Evolutionary conservation across 2,113 vertebrate species (phyloP), one percentile per base, ranked within the genome.

Genomic region (Hydropotes inermis): DNA sequence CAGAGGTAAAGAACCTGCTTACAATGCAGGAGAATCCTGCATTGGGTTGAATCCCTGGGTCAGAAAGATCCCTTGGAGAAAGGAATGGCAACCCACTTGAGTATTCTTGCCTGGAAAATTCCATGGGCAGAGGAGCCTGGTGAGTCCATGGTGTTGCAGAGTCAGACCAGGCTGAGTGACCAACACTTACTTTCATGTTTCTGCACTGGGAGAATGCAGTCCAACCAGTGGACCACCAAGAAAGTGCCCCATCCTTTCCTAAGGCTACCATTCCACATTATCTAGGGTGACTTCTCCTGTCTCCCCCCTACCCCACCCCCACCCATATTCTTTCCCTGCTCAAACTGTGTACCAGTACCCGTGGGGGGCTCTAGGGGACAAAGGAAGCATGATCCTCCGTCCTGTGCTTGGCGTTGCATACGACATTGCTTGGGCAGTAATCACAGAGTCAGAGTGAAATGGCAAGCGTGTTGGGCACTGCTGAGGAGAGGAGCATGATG

Each of bases 341-440:
- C 50, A 11, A 54, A 78, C 55, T 5, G n/a, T 13, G 36, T 50
- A 39, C 79, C 25, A 43, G 25, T 25, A 43, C 10, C 33, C 0
- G 3, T 30, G 33, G 17, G 55, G 10, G 33, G 54, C 58, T 33
- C n/a, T 43, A n/a, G 0, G 70, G 2, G 1, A 1, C 50, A 11
- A 28, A 85, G n/a, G 39, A 93, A n/a, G 43, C 2, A 0, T 2
- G 36, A 11, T 17, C 79, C 50, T 52, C 55, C 43, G 2, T 54
- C 83, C 43, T 27, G 1, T 19, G 28, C 25, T 11, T 27, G 50
- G 12, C 2, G 0, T 2, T 30, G 28, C 67, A 23, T 23, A 0
- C 5, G 2, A 55, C 30, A 78, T 1, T 43, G 70, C 19, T 74
- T 1, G 30, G 19, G 5, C 28, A 64, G 27, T 2, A 33, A 58